Conservation (phyloP, 2,888 invertebrate species). For the Xanthorhoe spadicearia region DNA sequence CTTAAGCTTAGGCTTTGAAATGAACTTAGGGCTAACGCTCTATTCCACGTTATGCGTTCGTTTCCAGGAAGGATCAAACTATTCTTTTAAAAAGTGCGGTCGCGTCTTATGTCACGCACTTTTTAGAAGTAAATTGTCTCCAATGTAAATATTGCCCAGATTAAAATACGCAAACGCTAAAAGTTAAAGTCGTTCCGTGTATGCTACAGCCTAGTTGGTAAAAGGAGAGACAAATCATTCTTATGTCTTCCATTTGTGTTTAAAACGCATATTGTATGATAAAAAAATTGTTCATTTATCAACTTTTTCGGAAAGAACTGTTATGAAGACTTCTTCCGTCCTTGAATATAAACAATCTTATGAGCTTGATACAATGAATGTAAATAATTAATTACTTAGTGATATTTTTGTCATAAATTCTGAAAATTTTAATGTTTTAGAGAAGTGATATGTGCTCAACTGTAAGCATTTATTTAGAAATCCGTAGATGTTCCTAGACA, state of each 20-base stretch:
- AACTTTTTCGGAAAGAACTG: neutral
- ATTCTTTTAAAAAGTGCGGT: neutral
- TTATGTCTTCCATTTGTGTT: constrained; percentile 15
- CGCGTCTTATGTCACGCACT: neutral
- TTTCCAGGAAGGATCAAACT: neutral
- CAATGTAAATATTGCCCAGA: neutral
- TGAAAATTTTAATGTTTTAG: neutral
- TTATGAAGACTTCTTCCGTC: constrained; percentile 7
- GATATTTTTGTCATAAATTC: constrained; percentile 14
- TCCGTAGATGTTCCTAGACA: constrained; percentile 27
- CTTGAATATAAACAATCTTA: constrained; percentile 15
- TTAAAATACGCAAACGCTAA: neutral
- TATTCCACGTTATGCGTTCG: neutral
- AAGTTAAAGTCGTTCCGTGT: neutral
- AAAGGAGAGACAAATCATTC: neutral
- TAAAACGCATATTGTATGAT: neutral
- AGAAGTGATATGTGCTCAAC: constrained; percentile 29
- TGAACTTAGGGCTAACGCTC: neutral
- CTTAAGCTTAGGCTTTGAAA: neutral
- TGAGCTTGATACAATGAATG: constrained; percentile 18
- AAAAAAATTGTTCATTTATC: neutral
- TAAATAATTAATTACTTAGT: constrained; percentile 17
- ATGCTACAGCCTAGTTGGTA: neutral
- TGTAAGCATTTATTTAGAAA: constrained; percentile 7
- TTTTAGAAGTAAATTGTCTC: neutral